phyloP scores from a whole-genome alignment of 2,888 invertebrate species.

The Cylloceria caligata region DNA sequence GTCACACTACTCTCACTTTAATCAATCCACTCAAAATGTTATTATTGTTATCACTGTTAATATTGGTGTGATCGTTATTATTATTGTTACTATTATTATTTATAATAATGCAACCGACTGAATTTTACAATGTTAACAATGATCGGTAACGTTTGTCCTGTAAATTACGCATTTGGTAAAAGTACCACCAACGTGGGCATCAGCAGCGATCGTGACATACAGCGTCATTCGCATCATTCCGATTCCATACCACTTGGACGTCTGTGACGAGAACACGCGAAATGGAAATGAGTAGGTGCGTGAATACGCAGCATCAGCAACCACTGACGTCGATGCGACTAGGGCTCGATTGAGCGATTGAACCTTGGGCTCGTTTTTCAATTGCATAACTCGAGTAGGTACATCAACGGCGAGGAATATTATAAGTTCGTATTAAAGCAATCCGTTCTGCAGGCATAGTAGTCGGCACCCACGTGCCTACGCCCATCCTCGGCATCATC shows the following conservation, averaged over 20 bases:
- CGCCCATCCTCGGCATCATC: constrained; percentile 45
- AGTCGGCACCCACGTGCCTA: constrained; percentile 57
- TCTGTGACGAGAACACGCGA: constrained; percentile 24
- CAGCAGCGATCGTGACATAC: background rate
- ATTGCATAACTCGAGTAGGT: constrained; percentile 75
- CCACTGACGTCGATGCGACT: constrained; percentile 26
- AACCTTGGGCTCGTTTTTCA: constrained; percentile 80
- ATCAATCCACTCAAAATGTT: background rate
- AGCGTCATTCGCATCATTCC: constrained; percentile 9
- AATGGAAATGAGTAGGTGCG: constrained; percentile 46
- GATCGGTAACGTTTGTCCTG: constrained; percentile 22
- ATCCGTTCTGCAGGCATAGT: constrained; percentile 44
- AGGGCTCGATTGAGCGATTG: constrained; percentile 42
- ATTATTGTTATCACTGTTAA: background rate
- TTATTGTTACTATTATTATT: constrained; percentile 2
- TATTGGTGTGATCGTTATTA: background rate
- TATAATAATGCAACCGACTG: background rate
- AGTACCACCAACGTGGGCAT: constrained; percentile 12
- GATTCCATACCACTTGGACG: constrained; percentile 10
- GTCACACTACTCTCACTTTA: constrained; percentile 38
- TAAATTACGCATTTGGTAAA: constrained; percentile 44
- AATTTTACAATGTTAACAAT: background rate
- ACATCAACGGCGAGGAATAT: constrained; percentile 40
- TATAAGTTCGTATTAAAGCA: constrained; percentile 56
- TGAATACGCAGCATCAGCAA: constrained; percentile 33